Percentiles rank a stretch among this genome's conserved stretches.
These are phyloP conservation scores for Procambarus clarkii DNA, from an alignment of 1,140 invertebrate genomes.

Conservation along the genomic window DNA sequence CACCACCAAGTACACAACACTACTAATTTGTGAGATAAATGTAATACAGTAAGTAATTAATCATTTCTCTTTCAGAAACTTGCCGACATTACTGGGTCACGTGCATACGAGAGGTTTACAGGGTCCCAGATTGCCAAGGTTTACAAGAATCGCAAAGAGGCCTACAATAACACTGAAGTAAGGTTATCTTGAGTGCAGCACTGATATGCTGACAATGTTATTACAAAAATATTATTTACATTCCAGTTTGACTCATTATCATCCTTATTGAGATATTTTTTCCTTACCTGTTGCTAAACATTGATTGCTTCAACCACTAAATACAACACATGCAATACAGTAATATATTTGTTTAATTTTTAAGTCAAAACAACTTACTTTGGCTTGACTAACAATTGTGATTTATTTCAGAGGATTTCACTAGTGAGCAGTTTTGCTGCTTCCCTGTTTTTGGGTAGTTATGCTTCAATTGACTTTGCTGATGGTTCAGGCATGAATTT, in stretches of 20 bases:
- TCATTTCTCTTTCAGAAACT: conserved; percentile 80
- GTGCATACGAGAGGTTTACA: conserved; percentile 95
- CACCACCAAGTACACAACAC: no score
- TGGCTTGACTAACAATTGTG: not conserved
- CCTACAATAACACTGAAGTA: conserved; percentile 89
- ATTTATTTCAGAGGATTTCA: conserved; percentile 83
- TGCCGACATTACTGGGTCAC: conserved; percentile 91
- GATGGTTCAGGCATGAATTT: conserved; percentile 99
- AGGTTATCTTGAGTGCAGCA: not conserved
- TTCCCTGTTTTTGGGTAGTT: conserved; percentile 90
- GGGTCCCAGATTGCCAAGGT: conserved; percentile 95
- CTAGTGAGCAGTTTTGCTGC: conserved; percentile 94
- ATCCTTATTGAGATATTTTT: no score
- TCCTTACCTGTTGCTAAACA: not conserved
- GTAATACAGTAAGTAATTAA: not conserved
- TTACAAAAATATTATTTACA: no score
- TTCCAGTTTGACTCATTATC: no score
- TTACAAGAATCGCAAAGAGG: conserved; percentile 82
- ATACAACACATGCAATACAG: no score
- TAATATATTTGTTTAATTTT: no score
- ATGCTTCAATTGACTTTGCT: conserved; percentile 92
- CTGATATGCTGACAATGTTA: not conserved
- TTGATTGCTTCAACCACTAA: not conserved
- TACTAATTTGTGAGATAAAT: no score
- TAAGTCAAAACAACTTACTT: no score